Evolutionary conservation across 2,797 vertebrate species (phyloP).

Genomic region (Petrocephalus schoutedeni): DNA sequence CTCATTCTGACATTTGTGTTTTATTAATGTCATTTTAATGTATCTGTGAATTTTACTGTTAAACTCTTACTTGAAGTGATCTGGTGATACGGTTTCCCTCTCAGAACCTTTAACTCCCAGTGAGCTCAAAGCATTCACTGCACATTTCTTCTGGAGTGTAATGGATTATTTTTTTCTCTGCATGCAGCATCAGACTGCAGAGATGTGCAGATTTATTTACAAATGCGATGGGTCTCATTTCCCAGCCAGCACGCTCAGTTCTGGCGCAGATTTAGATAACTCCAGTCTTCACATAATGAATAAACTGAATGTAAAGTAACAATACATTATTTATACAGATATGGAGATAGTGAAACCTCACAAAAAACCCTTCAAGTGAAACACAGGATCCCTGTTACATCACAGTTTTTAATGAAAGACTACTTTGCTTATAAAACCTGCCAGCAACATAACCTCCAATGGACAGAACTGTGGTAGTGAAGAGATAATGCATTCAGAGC

Average conservation of each 20-base stretch:
- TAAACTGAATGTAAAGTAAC: neutral
- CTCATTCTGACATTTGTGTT: neutral
- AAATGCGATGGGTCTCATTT: neutral
- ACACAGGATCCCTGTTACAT: neutral
- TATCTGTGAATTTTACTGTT: neutral
- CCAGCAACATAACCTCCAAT: neutral
- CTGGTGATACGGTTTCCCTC: slow-evolving; percentile 10
- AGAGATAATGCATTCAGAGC: neutral
- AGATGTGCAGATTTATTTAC: neutral
- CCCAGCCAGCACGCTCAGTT: neutral
- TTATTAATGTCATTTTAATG: neutral
- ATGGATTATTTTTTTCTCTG: neutral
- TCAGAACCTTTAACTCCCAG: neutral
- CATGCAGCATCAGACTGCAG: neutral
- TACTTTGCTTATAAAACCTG: neutral
- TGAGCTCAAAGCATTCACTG: neutral
- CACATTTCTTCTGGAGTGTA: neutral
- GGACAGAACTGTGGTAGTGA: neutral
- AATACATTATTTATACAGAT: neutral
- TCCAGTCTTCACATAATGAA: neutral
- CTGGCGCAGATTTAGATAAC: neutral
- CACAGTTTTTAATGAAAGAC: neutral
- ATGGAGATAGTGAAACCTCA: neutral
- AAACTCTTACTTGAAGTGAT: neutral
- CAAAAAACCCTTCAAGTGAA: neutral